Evolutionary conservation across 2,797 vertebrate genomes (phyloP).

Genomic region (Malacoraja senta): DNA sequence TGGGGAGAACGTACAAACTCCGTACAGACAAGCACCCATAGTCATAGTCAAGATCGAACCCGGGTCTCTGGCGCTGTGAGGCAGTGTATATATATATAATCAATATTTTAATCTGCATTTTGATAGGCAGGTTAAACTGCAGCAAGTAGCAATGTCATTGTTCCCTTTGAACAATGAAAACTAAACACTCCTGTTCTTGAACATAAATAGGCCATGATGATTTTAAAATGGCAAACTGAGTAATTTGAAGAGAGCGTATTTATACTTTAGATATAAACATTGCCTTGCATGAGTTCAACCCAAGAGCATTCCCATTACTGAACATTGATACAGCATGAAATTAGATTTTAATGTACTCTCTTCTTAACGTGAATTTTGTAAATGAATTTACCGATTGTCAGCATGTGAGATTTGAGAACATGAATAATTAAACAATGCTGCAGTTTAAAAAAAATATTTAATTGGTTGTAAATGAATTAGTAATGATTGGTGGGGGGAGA

Average conservation of each 20-base stretch:
- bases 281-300: background rate
- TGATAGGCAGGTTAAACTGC: no score
- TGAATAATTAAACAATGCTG: constrained; percentile 19
- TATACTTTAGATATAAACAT: background rate
- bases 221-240: background rate
- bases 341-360: constrained; percentile 24
- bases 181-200: no score
- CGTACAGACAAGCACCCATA: no score
- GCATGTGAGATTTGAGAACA: background rate
- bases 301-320: constrained; percentile 13
- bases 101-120: no score
- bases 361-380: background rate
- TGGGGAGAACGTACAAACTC: no score
- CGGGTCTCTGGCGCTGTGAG: no score
- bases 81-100: no score
- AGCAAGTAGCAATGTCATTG: no score
- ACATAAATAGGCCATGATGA: constrained; percentile 10
- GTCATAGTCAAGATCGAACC: no score
- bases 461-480: constrained; percentile 34
- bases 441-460: constrained; percentile 21
- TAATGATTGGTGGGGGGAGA: constrained; percentile 12
- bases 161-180: no score
- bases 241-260: background rate
- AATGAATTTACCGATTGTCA: constrained; percentile 33
- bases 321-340: constrained; percentile 25